Conservation (phyloP, 2,888 invertebrate genomes). For the Arrhopalites spinosus region DNA sequence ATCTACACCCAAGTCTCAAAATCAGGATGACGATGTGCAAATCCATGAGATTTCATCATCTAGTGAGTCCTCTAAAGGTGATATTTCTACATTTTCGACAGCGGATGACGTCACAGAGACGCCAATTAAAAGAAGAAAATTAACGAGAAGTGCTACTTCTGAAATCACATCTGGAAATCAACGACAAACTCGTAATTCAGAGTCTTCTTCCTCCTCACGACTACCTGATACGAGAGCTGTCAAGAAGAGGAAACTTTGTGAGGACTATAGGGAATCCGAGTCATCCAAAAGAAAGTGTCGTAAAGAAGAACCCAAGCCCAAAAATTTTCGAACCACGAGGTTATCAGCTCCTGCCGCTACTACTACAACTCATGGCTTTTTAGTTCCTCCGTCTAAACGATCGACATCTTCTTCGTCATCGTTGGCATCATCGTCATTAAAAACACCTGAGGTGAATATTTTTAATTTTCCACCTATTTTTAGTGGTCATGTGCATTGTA, state of each 20-base stretch:
- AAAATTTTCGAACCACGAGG: no score
- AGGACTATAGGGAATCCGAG: background rate
- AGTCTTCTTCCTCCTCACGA: background rate
- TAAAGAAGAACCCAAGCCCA: no score
- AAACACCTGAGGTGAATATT: background rate
- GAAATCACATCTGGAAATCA: background rate
- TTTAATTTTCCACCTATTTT: background rate
- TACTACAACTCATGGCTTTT: no score
- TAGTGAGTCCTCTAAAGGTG: slow-evolving; percentile 37
- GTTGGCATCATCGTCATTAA: background rate
- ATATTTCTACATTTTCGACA: background rate
- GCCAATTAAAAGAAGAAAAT: slow-evolving; percentile 9
- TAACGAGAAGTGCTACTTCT: slow-evolving; percentile 9
- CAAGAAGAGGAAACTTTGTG: background rate
- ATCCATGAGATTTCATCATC: slow-evolving; percentile 54
- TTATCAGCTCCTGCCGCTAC: no score
- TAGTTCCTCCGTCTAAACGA: no score
- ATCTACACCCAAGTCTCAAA: background rate
- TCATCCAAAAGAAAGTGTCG: background rate
- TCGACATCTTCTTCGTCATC: background rate
- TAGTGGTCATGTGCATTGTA: background rate
- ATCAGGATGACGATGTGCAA: slow-evolving; percentile 46
- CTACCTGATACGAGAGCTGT: background rate
- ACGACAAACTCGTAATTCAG: slow-evolving; percentile 5
- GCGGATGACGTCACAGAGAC: slow-evolving; percentile 7